Conservation (phyloP, 2,888 invertebrate genomes). For the Tridacna gigas region DNA sequence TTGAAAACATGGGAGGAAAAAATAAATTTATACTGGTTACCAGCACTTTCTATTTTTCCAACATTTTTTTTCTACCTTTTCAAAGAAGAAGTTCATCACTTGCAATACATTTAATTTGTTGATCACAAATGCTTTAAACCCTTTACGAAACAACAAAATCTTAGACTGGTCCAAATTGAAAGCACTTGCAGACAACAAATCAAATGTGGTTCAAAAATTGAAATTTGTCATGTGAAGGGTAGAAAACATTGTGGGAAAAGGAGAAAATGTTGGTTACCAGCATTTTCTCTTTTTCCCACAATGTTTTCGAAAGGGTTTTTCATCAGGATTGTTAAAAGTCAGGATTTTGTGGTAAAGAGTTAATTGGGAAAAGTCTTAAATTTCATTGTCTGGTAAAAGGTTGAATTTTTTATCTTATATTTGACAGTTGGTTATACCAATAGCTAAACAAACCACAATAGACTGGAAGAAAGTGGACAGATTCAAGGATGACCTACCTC, state of each 20-base stretch:
- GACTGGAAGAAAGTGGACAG: constrained; percentile 72
- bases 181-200: no score
- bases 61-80: neutral
- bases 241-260: constrained; percentile 7
- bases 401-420: neutral
- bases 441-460: constrained; percentile 70
- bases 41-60: neutral
- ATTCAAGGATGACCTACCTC: constrained; percentile 62
- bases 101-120: no score
- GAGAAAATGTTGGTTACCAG: neutral
- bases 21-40: neutral
- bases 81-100: no score
- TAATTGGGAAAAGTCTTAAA: neutral
- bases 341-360: no score
- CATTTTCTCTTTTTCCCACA: neutral
- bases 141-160: no score
- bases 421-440: constrained; percentile 78
- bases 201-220: no score
- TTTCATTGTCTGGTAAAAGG: neutral
- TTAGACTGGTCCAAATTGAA: no score
- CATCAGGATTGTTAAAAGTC: no score
- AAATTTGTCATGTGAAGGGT: no score
- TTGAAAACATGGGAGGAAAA: neutral
- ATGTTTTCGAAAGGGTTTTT: no score
- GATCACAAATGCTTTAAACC: no score